Conservation (phyloP, 37 sponge, comb jelly and placozoan species). For the Chondrilla cf. caribensis region DNA sequence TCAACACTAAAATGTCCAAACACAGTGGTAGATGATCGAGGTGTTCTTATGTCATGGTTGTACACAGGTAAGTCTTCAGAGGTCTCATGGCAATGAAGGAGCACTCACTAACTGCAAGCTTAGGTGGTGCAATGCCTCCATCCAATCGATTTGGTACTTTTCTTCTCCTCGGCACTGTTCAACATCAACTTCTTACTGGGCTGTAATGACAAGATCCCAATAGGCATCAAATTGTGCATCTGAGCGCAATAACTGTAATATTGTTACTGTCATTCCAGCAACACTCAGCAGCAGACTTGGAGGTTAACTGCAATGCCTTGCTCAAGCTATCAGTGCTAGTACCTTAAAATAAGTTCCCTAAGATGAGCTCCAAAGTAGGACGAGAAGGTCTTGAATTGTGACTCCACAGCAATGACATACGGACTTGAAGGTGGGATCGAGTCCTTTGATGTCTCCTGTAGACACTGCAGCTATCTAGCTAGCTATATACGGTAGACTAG, state of each 20-base stretch:
- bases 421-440: not conserved
- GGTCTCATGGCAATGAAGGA: constrained; percentile 54
- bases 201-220: constrained; percentile 22
- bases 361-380: constrained; percentile 46
- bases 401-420: constrained; percentile 13
- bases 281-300: constrained; percentile 56
- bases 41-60: constrained; percentile 49
- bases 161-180: constrained; percentile 29
- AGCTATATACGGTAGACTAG: too few relatives aligned
- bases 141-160: constrained; percentile 32
- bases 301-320: constrained; percentile 35
- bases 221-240: constrained; percentile 40
- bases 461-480: constrained; percentile 6
- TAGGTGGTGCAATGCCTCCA: constrained; percentile 13
- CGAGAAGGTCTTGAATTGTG: constrained; percentile 18
- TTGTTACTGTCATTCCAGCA: constrained; percentile 51
- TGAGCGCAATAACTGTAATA: constrained; percentile 35
- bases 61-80: constrained; percentile 58
- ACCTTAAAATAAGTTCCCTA: constrained; percentile 47
- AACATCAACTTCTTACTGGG: constrained; percentile 19
- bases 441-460: constrained; percentile 20
- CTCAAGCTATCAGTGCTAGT: constrained; percentile 62
- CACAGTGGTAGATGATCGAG: constrained; percentile 27
- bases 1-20: constrained; percentile 41
- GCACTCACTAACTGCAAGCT: constrained; percentile 56